These are phyloP conservation scores for Drosophila pachea DNA, from an alignment of 1,140 invertebrate genomes.

Conservation along the genomic window DNA sequence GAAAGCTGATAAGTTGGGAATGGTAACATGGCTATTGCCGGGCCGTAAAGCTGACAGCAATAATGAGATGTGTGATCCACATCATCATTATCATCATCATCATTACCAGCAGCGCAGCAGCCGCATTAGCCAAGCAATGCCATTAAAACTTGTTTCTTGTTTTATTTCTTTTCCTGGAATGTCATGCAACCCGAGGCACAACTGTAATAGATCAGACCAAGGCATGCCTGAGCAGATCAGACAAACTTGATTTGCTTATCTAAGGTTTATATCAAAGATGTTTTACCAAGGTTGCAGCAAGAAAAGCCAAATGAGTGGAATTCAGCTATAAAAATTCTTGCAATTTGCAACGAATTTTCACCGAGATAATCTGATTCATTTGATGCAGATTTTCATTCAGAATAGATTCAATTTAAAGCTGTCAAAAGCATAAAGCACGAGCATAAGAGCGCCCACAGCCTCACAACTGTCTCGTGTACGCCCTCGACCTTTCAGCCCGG, in stretches of 20 bases:
- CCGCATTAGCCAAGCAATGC: slow-evolving; percentile 12
- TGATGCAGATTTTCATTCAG: too few relatives aligned
- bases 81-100: slow-evolving; percentile 14
- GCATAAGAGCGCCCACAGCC: too few relatives aligned
- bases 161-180: slow-evolving; percentile 13
- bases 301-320: too few relatives aligned
- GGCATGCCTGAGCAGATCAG: slow-evolving; percentile 19
- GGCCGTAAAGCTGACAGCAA: slow-evolving; percentile 21
- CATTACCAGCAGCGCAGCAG: too few relatives aligned
- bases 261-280: slow-evolving; percentile 5
- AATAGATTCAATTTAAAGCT: too few relatives aligned
- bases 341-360: too few relatives aligned
- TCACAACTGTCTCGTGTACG: too few relatives aligned
- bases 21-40: slow-evolving; percentile 23
- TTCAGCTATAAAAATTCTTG: too few relatives aligned
- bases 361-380: too few relatives aligned
- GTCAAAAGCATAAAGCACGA: too few relatives aligned
- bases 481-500: slow-evolving; percentile 44
- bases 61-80: slow-evolving; percentile 23
- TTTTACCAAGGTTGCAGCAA: background rate
- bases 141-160: slow-evolving; percentile 26
- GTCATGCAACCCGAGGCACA: slow-evolving; percentile 15
- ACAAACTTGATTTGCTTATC: slow-evolving; percentile 21
- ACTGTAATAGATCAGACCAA: slow-evolving; percentile 31
- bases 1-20: slow-evolving; percentile 49